Conservation (phyloP, 2,797 vertebrate genomes). For the Intellagama lesueurii region DNA sequence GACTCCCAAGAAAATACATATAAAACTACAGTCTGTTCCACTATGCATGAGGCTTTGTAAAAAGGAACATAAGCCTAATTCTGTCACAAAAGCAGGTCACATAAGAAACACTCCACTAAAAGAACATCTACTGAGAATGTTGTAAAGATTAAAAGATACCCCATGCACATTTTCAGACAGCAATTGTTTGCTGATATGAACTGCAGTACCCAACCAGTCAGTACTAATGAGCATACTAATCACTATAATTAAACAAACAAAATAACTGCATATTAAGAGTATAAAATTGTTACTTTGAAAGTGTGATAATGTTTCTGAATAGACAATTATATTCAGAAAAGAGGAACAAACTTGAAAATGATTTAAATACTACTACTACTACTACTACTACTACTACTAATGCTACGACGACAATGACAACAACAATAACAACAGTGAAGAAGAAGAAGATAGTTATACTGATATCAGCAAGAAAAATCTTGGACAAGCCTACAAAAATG, state of each 20-base stretch:
- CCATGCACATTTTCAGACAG: conserved; percentile 39
- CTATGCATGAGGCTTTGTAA: conserved; percentile 19
- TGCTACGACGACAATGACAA: no score
- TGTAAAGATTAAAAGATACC: conserved; percentile 32
- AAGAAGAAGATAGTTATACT: no score
- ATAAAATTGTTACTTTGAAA: conserved; percentile 69
- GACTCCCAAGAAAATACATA: background rate
- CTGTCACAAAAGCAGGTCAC: conserved; percentile 38
- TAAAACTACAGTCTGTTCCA: background rate
- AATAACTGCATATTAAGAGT: conserved; percentile 71
- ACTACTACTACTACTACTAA: conserved; percentile 2
- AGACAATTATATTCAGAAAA: conserved; percentile 68
- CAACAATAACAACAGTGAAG: no score
- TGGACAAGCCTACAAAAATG: background rate
- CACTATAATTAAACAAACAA: conserved; percentile 77
- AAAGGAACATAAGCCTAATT: conserved; percentile 61
- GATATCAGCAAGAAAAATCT: background rate
- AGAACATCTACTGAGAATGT: background rate
- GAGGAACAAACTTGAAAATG: conserved; percentile 57
- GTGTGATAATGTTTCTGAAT: conserved; percentile 60
- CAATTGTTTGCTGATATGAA: conserved; percentile 65
- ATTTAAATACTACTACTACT: conserved; percentile 38
- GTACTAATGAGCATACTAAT: conserved; percentile 74
- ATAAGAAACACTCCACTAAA: conserved; percentile 32
- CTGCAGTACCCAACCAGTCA: conserved; percentile 64